Evolutionary conservation across 2,797 vertebrate species (phyloP).

Genomic region (Anolis apletophallus): DNA sequence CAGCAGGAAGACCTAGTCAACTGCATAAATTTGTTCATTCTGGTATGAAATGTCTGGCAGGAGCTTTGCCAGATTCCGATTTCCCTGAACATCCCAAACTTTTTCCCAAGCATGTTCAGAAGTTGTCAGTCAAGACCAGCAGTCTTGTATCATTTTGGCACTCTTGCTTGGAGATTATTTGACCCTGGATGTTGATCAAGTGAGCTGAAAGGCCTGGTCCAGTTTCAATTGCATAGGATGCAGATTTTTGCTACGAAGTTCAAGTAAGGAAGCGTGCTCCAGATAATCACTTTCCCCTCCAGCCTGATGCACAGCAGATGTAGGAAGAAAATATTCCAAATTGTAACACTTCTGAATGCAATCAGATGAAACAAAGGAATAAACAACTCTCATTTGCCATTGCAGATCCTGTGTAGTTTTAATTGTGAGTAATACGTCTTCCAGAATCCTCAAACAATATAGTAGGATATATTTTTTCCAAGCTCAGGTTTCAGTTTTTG

Average conservation of each 20-base stretch:
- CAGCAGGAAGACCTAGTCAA: background rate
- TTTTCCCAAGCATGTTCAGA: background rate
- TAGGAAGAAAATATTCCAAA: background rate
- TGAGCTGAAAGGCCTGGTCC: background rate
- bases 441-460: too few relatives aligned
- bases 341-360: too few relatives aligned
- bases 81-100: background rate
- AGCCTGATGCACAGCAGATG: background rate
- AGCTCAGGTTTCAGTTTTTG: too few relatives aligned
- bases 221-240: background rate
- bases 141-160: background rate
- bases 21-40: constrained; percentile 1
- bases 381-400: too few relatives aligned
- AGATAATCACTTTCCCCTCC: background rate
- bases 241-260: background rate
- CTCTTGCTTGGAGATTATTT: background rate
- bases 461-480: too few relatives aligned
- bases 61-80: constrained; percentile 23
- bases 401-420: too few relatives aligned
- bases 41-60: constrained; percentile 2
- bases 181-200: background rate
- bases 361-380: too few relatives aligned
- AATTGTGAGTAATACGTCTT: too few relatives aligned
- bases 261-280: background rate
- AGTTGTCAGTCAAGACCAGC: background rate